These are phyloP conservation scores for Hirudo medicinalis DNA, from an alignment of 1,140 invertebrate species.

Conservation along the genomic window DNA sequence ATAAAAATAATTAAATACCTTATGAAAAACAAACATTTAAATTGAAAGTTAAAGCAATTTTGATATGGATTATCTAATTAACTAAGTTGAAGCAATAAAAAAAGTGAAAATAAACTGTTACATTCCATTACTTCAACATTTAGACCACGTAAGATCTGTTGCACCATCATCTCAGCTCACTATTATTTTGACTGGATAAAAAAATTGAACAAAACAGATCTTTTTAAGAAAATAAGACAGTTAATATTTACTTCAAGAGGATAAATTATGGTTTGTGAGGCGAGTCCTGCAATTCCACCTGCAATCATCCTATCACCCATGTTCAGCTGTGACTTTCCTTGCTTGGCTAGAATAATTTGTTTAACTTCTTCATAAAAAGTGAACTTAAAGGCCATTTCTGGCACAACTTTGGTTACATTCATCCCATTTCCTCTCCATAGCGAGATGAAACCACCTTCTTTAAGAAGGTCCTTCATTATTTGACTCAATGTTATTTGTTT, in stretches of 20 bases:
- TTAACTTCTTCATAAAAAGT: slow-evolving; percentile 84
- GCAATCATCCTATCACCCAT: slow-evolving; percentile 69
- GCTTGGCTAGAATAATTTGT: not conserved
- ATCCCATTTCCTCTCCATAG: slow-evolving; percentile 97
- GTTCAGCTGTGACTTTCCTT: slow-evolving; percentile 21
- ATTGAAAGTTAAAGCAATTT: too few relatives aligned
- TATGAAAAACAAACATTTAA: too few relatives aligned
- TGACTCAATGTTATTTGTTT: slow-evolving; percentile 4
- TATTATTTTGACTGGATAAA: too few relatives aligned
- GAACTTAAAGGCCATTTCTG: slow-evolving; percentile 93
- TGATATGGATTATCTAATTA: too few relatives aligned
- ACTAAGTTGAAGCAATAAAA: too few relatives aligned
- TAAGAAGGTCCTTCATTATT: slow-evolving; percentile 51
- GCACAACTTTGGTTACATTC: slow-evolving; percentile 95
- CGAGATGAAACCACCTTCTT: slow-evolving; percentile 75
- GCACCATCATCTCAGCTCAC: too few relatives aligned
- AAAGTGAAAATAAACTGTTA: too few relatives aligned
- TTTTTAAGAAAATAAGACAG: too few relatives aligned
- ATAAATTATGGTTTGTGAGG: slow-evolving; percentile 90
- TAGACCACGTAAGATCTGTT: too few relatives aligned
- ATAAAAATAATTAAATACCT: too few relatives aligned
- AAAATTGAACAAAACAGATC: too few relatives aligned
- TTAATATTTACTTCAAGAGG: slow-evolving; percentile 61
- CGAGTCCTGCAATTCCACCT: slow-evolving; percentile 81
- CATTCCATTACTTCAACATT: too few relatives aligned